A percentile compares a stretch with the other conserved stretches of the same genome.
Evolutionary conservation across 2,888 invertebrate genomes (phyloP).

Genomic region (Drosophila falleni): DNA sequence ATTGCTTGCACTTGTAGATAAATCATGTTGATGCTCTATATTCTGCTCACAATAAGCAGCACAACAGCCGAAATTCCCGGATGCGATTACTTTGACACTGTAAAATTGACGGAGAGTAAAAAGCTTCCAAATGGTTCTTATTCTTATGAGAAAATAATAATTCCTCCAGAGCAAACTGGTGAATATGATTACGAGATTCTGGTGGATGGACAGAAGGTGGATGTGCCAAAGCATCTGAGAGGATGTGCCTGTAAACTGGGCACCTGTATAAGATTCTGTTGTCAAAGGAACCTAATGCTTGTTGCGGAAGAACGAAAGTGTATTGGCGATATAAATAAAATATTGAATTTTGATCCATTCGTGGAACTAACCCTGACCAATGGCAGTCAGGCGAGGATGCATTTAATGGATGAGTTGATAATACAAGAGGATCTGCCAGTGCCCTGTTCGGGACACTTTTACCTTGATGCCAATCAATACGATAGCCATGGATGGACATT

Average conservation of each 20-base stretch:
- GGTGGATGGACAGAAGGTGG: constrained; percentile 1
- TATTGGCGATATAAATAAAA: neutral
- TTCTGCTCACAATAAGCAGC: neutral
- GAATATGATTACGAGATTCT: constrained; percentile 54
- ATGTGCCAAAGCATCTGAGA: constrained; percentile 49
- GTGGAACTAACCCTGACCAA: constrained; percentile 27
- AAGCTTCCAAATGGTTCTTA: constrained; percentile 64
- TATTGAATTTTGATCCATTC: constrained; percentile 7
- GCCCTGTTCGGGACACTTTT: constrained; percentile 42
- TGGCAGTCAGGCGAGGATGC: neutral
- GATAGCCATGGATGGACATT: constrained; percentile 38
- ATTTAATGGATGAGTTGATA: constrained; percentile 29
- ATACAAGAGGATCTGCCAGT: constrained; percentile 39
- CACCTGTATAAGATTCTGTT: constrained; percentile 79
- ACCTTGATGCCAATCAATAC: neutral
- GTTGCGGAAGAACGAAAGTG: constrained; percentile 17
- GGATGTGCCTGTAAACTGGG: constrained; percentile 76
- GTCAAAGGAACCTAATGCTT: constrained; percentile 37
- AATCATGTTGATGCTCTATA: constrained; percentile 14
- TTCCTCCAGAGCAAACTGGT: constrained; percentile 56
- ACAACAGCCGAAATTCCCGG: constrained; percentile 38
- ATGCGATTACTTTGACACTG: constrained; percentile 71
- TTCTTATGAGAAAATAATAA: constrained; percentile 60
- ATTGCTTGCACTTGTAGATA: neutral
- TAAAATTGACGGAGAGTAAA: constrained; percentile 52